A percentile compares a stretch with the other conserved stretches of the same genome.
Conservation (phyloP, 2,888 invertebrate genomes). For the Tipula unca region DNA sequence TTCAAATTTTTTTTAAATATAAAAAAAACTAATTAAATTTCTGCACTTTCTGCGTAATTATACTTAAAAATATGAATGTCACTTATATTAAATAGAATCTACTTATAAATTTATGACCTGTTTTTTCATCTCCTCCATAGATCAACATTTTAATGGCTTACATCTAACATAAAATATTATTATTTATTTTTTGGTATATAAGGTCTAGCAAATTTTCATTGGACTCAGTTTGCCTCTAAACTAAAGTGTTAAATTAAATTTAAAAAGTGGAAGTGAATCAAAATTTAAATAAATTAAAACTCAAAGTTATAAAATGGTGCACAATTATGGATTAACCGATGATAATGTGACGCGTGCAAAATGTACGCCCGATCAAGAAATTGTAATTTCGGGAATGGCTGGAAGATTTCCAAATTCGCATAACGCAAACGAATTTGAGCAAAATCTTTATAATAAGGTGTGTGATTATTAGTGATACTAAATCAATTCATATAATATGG, state of each 20-base stretch:
- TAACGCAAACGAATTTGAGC: conserved; percentile 51
- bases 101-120: neutral
- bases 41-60: neutral
- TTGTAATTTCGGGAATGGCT: conserved; percentile 52
- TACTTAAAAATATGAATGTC: neutral
- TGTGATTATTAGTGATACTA: neutral
- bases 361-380: conserved; percentile 41
- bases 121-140: neutral
- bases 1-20: too few species aligned
- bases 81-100: neutral
- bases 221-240: neutral
- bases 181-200: neutral
- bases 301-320: neutral
- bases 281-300: too few species aligned
- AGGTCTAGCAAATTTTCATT: neutral
- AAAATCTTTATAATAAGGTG: conserved; percentile 54
- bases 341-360: neutral
- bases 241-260: neutral
- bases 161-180: neutral
- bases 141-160: neutral
- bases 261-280: too few species aligned
- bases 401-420: conserved; percentile 57
- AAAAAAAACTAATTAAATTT: neutral
- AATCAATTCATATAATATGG: too few species aligned
- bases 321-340: neutral